phyloP scores from a whole-genome alignment of 2,888 invertebrate species.

The Anthophora plumipes region DNA sequence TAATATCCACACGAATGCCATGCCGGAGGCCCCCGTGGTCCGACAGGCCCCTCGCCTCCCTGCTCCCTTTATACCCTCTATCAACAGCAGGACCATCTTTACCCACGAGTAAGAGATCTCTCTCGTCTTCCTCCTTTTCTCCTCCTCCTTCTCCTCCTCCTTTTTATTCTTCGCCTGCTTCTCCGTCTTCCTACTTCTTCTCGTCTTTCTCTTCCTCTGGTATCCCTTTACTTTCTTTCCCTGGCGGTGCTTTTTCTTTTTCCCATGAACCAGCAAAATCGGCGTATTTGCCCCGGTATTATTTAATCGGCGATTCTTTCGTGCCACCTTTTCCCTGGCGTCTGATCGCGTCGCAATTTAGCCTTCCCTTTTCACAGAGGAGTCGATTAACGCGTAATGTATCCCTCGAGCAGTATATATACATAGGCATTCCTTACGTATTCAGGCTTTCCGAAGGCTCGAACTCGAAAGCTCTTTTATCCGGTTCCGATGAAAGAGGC shows the following conservation, averaged over 20 bases:
- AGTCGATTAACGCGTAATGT: constrained; percentile 36
- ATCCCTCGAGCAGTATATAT: constrained; percentile 14
- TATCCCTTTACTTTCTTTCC: background rate
- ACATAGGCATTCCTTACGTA: constrained; percentile 29
- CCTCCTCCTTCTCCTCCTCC: background rate
- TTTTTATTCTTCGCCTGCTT: too few species aligned
- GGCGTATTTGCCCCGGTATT: constrained; percentile 44
- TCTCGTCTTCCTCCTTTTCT: constrained; percentile 34
- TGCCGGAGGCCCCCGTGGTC: constrained; percentile 69
- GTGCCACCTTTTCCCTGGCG: background rate
- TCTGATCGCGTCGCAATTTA: background rate
- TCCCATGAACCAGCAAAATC: constrained; percentile 24
- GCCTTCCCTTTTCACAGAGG: constrained; percentile 4
- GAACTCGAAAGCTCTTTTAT: constrained; percentile 53
- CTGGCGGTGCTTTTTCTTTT: background rate
- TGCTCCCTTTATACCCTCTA: constrained; percentile 35
- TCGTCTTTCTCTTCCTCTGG: constrained; percentile 16
- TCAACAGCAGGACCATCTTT: constrained; percentile 57
- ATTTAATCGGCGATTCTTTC: constrained; percentile 52
- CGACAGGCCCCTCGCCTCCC: constrained; percentile 50
- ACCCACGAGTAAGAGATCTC: constrained; percentile 66
- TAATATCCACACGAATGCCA: constrained; percentile 79
- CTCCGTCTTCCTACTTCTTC: constrained; percentile 11
- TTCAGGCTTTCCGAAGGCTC: constrained; percentile 31
- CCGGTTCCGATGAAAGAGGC: constrained; percentile 59